These are phyloP conservation scores for Lypha dubia DNA, from an alignment of 2,888 invertebrate genomes.

Conservation along the genomic window DNA sequence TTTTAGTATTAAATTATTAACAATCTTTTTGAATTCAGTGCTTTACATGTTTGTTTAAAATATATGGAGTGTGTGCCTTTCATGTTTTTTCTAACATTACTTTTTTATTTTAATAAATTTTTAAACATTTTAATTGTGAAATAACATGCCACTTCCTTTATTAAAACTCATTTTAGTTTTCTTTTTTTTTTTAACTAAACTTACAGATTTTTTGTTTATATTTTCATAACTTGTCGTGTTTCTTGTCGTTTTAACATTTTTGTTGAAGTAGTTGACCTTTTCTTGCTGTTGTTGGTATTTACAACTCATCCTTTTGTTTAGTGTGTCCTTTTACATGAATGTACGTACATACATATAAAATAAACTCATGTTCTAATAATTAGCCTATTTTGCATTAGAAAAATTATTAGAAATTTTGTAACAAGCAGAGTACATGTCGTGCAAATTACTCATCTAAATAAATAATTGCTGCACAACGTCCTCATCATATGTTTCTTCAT, in stretches of 20 bases:
- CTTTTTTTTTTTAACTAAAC: no score
- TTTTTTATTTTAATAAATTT: slow-evolving; percentile 17
- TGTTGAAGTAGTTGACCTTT: slow-evolving; percentile 34
- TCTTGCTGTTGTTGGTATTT: neutral
- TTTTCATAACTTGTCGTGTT: slow-evolving; percentile 10
- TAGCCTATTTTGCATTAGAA: neutral
- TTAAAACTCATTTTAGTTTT: neutral
- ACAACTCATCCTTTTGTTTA: slow-evolving; percentile 8
- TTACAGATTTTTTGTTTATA: neutral
- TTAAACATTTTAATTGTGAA: slow-evolving; percentile 46
- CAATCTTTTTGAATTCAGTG: no score
- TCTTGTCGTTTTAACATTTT: slow-evolving; percentile 10
- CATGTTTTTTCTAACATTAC: neutral
- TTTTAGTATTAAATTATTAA: no score
- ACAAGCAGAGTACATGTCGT: slow-evolving; percentile 49
- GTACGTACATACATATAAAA: neutral
- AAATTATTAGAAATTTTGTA: slow-evolving; percentile 20
- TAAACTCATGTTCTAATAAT: neutral
- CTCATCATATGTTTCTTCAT: slow-evolving; percentile 38
- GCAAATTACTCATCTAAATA: slow-evolving; percentile 66
- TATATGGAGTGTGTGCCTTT: neutral
- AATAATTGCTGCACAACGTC: slow-evolving; percentile 60
- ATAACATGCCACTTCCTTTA: slow-evolving; percentile 37
- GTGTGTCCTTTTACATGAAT: slow-evolving; percentile 13
- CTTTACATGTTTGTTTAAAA: neutral